These are phyloP conservation scores for Bombyx mandarina DNA, from an alignment of 1,140 invertebrate genomes.

Conservation along the genomic window DNA sequence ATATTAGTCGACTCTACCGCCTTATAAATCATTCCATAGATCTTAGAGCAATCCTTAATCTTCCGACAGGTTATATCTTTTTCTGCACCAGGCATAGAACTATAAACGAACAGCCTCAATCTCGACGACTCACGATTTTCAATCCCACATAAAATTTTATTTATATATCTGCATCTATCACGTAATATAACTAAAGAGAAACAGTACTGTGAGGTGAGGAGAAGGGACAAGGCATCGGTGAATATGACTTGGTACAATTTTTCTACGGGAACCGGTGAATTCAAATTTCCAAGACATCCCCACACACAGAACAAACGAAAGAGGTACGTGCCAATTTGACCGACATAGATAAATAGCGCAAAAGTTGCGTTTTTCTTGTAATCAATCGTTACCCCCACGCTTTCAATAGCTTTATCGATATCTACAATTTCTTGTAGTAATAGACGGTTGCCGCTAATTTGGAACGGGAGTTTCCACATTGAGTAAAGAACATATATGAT, in stretches of 20 bases:
- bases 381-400: constrained; percentile 23
- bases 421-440: constrained; percentile 26
- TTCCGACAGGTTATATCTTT: constrained; percentile 26
- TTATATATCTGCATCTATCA: constrained; percentile 27
- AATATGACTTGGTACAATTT: constrained; percentile 33
- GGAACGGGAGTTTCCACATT: constrained; percentile 41
- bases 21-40: constrained; percentile 34
- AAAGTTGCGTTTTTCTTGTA: constrained; percentile 17
- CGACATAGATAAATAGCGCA: constrained; percentile 15
- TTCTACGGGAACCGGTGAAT: constrained; percentile 19
- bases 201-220: constrained; percentile 29
- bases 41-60: constrained; percentile 33
- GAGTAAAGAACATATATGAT: constrained; percentile 26
- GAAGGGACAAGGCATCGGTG: constrained; percentile 25
- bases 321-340: constrained; percentile 18
- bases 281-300: constrained; percentile 17
- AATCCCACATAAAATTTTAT: constrained; percentile 29
- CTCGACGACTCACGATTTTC: constrained; percentile 18
- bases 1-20: constrained; percentile 19
- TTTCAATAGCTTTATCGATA: constrained; percentile 28
- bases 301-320: constrained; percentile 27
- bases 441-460: constrained; percentile 17
- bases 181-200: constrained; percentile 24
- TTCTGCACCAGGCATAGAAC: constrained; percentile 18
- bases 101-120: constrained; percentile 23